Evolutionary conservation across 1,140 invertebrate genomes (phyloP), one percentile per base, ranked within the genome.

Genomic region (Brevipalpus yothersi): DNA sequence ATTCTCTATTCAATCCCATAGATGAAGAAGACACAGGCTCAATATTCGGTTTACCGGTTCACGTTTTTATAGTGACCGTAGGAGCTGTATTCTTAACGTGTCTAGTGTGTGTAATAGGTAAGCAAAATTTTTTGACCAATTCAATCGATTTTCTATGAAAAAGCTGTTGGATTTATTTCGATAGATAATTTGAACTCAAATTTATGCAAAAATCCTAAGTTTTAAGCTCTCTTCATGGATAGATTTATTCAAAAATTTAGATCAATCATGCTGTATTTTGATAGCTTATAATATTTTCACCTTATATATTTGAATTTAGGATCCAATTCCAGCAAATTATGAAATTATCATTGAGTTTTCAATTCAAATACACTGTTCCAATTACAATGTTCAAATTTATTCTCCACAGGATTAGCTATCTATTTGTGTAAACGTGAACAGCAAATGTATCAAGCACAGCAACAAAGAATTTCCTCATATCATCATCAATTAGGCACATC

Each of bases 11-110:
- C 43, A 45, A 2, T 17, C 10, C n/a, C 43, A 45, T 15, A 45
- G 43, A 51, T 13, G 84, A 81, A 68, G 79, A 76, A 66, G 78
- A 82, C 58, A 73, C 76, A n/a, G 76, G 76, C 58, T 82, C 79
- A 51, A 80, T 85, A 56, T 72, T 84, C 59, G 82, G 84, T 42
- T 73, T 85, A 69, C 80, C 81, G 65, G 76, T 79, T 64, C 78
- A 80, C 57, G 80, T 82, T 76, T 81, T 88, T 68, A 79, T 82
- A 51, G 75, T 81, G 40, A 75, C 78, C 55, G 76, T 82, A 13
- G 78, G 82, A 40, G 79, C 78, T 63, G 72, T 77, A 41, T 71
- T 81, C 62, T 72, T 87, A 63, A 73, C 81, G 60, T 70, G 68
- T 63, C 77, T 78, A 62, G 78, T 79, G 19, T 75, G 78, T 59